A percentile compares a stretch with the other conserved stretches of the same genome.
phyloP scores from a whole-genome alignment of 2,113 vertebrate genomes.

The Balaeniceps rex region DNA sequence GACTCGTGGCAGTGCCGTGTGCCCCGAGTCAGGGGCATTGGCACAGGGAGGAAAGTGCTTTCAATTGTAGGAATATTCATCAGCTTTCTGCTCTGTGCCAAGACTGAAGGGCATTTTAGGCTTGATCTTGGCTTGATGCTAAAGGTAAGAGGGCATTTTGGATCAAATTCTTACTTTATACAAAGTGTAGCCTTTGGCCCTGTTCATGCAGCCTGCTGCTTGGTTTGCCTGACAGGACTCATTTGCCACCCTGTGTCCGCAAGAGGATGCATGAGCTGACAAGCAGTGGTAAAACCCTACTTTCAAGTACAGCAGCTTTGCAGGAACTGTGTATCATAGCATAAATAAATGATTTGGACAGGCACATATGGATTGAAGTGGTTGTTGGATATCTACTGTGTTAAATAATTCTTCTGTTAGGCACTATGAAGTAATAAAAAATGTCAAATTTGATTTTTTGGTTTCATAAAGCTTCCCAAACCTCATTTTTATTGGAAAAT shows the following conservation, averaged over 20 bases:
- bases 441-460: background rate
- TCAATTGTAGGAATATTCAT: background rate
- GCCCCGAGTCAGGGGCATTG: too few relatives aligned
- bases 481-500: background rate
- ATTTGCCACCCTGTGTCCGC: background rate
- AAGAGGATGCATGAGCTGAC: background rate
- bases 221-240: background rate
- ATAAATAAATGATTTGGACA: background rate
- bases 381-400: background rate
- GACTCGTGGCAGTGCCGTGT: background rate
- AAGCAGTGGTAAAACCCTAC: background rate
- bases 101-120: background rate
- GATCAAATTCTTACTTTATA: background rate
- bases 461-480: background rate
- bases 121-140: background rate
- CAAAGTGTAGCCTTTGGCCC: background rate
- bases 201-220: background rate
- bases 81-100: background rate
- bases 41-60: background rate
- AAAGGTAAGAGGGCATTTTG: background rate
- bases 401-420: background rate
- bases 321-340: background rate
- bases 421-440: background rate
- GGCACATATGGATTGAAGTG: background rate
- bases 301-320: background rate